These are phyloP conservation scores for Nebria salina DNA, from an alignment of 2,888 invertebrate genomes.

Conservation along the genomic window DNA sequence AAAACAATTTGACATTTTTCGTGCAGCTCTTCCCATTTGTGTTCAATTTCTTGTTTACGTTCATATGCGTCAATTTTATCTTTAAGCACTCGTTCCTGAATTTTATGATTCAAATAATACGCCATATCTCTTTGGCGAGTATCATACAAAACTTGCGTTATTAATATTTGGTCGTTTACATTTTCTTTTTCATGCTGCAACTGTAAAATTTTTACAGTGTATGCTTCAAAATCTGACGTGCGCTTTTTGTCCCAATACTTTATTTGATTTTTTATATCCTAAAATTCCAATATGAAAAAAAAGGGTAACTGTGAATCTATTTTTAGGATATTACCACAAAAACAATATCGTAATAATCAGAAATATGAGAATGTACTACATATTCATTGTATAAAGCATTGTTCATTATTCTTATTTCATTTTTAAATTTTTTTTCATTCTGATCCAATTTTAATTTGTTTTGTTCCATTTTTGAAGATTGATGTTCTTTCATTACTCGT, in stretches of 20 bases:
- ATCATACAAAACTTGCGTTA: not conserved
- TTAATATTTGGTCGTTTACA: not conserved
- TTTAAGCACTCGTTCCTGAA: not conserved
- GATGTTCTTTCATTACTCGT: too few species aligned
- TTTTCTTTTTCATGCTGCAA: constrained; percentile 52
- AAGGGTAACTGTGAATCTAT: too few species aligned
- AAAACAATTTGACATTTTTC: not conserved
- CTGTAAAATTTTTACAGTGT: constrained; percentile 52
- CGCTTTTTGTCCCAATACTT: constrained; percentile 57
- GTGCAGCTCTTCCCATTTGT: not conserved
- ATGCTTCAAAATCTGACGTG: constrained; percentile 54
- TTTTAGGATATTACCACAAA: not conserved
- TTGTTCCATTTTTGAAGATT: not conserved
- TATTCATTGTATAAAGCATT: not conserved
- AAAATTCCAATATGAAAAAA: not conserved
- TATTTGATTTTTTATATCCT: constrained; percentile 55
- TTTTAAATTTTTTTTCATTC: not conserved
- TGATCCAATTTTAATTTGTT: not conserved
- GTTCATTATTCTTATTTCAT: not conserved
- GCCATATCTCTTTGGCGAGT: not conserved
- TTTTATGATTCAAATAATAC: not conserved
- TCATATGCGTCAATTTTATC: not conserved
- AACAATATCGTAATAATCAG: not conserved
- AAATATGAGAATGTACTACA: not conserved
- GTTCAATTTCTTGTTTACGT: not conserved